Evolutionary conservation across 2,113 vertebrate species (phyloP).

Genomic region (Hyaena hyaena): DNA sequence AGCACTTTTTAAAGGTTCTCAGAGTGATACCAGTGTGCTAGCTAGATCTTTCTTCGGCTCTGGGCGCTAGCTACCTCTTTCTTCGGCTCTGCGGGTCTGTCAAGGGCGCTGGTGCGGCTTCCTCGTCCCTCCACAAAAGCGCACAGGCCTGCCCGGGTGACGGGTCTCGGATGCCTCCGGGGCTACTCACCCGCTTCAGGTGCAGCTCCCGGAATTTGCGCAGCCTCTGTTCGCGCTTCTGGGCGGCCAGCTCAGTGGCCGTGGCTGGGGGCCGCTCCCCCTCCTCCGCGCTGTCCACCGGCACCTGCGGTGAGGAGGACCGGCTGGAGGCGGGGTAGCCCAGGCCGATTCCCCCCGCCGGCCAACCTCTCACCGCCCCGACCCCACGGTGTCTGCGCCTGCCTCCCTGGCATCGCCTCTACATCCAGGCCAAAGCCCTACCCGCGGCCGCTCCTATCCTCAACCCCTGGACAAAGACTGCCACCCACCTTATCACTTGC

Average conservation of each 20-base stretch:
- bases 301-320: not conserved
- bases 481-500: not conserved
- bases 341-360: not conserved
- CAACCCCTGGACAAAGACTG: too few species aligned
- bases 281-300: conserved; percentile 37
- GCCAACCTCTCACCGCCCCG: not conserved
- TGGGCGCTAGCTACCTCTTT: not conserved
- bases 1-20: not conserved
- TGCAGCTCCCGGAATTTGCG: conserved; percentile 95
- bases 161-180: not conserved
- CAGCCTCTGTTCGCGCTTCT: conserved; percentile 92
- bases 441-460: not conserved
- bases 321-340: not conserved
- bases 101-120: not conserved
- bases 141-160: not conserved
- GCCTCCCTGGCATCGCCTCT: not conserved
- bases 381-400: not conserved
- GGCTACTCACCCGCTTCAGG: conserved; percentile 90
- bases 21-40: not conserved
- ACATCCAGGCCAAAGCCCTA: not conserved
- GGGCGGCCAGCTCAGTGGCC: conserved; percentile 78
- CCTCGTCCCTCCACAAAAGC: not conserved
- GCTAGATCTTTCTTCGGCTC: not conserved
- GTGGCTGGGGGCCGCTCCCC: not conserved
- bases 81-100: not conserved